Conservation (phyloP, 1,140 invertebrate genomes). For the Monochamus saltuarius region DNA sequence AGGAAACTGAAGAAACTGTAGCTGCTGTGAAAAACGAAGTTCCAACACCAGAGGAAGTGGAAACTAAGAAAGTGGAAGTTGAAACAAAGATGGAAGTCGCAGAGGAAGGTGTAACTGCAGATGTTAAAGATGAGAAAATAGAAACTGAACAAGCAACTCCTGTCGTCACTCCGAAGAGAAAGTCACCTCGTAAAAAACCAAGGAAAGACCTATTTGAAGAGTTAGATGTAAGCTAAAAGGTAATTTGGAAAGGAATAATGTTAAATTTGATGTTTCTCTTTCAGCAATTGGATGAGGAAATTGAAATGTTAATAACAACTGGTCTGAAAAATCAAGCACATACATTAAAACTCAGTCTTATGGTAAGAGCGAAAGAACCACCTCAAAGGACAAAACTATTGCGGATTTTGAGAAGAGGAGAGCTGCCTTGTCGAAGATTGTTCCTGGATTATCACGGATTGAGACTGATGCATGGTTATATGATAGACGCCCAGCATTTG, state of each 20-base stretch:
- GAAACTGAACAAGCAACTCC: conserved; percentile 1
- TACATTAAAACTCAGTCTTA: conserved; percentile 83
- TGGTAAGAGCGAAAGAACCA: conserved; percentile 85
- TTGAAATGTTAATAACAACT: conserved; percentile 67
- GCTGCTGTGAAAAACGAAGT: not conserved
- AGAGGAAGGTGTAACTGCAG: conserved; percentile 31
- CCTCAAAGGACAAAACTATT: conserved; percentile 72
- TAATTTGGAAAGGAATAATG: not conserved
- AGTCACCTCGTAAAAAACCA: conserved; percentile 43
- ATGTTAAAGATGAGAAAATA: conserved; percentile 9
- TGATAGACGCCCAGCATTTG: conserved; percentile 58
- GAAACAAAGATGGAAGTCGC: conserved; percentile 51
- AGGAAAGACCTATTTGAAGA: conserved; percentile 62
- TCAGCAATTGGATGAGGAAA: conserved; percentile 75
- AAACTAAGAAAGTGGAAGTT: conserved; percentile 36
- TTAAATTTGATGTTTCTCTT: conserved; percentile 27
- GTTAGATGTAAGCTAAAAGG: conserved; percentile 63
- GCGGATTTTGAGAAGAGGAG: conserved; percentile 69
- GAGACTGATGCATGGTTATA: conserved; percentile 87
- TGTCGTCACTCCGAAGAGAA: conserved; percentile 25
- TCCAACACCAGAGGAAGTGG: conserved; percentile 6
- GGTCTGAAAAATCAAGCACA: conserved; percentile 87
- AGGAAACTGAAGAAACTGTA: conserved; percentile 32
- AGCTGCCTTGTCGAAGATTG: conserved; percentile 78
- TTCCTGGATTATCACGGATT: conserved; percentile 96